These are phyloP conservation scores for Leptobrachium ailaonicum DNA, from an alignment of 2,113 vertebrate species.

Conservation along the genomic window DNA sequence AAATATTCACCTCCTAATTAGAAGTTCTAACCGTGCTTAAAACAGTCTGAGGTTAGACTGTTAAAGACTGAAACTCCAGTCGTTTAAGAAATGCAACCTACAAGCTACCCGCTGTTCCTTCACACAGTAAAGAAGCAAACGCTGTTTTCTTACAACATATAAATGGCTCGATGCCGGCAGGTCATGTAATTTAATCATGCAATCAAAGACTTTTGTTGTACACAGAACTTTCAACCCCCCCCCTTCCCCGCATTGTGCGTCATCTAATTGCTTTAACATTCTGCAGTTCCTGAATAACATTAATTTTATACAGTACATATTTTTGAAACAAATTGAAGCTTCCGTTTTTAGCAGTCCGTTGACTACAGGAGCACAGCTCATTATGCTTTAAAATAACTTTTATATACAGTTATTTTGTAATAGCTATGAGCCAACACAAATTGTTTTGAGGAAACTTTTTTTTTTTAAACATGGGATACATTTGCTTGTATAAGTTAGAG, in stretches of 20 bases:
- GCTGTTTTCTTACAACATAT: background rate
- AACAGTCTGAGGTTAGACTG: slow-evolving; percentile 10
- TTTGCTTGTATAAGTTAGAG: no score
- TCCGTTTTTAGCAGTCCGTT: background rate
- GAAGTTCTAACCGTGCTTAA: background rate
- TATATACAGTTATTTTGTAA: no score
- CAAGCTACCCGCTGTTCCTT: background rate
- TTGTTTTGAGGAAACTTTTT: no score
- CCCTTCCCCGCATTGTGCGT: background rate
- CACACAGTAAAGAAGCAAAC: background rate
- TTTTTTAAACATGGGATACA: no score
- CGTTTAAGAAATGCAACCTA: background rate
- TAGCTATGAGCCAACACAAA: no score
- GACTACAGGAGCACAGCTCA: background rate
- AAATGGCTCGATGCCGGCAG: background rate
- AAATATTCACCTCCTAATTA: slow-evolving; percentile 42
- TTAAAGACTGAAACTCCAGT: background rate
- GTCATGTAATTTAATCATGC: background rate
- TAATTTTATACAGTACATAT: slow-evolving; percentile 2
- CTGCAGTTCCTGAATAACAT: background rate
- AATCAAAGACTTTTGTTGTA: background rate
- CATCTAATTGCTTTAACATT: background rate
- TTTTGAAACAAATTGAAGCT: background rate
- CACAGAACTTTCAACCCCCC: background rate
- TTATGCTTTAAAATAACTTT: background rate